Evolutionary conservation across 2,888 invertebrate genomes (phyloP), one percentile per base, ranked within the genome.

Genomic region (Sarcophaga carnaria): DNA sequence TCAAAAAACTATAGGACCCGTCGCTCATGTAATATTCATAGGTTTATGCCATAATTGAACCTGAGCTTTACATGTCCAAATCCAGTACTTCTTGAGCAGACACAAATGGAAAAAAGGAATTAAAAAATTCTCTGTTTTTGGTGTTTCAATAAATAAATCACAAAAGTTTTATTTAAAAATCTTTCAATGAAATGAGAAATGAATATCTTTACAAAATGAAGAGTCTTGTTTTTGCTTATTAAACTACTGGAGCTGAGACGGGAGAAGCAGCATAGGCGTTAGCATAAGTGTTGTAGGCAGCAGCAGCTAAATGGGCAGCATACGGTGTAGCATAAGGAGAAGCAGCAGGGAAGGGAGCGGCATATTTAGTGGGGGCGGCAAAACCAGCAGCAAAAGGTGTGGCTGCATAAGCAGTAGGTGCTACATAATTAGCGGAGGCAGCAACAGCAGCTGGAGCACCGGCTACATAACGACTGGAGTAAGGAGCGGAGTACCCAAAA

Each of bases 381-480:
- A 20, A 62, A n/a, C 10, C 22, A 62, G 62, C 2, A 11, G 62
- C n/a, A n/a, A 59, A 59, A 59, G 59, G 37, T 37, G 37, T 37
- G 10, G 37, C 37, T 2, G 49, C 11, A 3, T 49, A 49, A 49
- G 2, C 75, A 17, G 90, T 6, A 27, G 27, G 27, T 27, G 83
- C 69, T 4, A 88, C 89, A 20, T 88, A 89, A 6, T 85, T 71
- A 67, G 85, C 45, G 5, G 87, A 77, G 10, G 89, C 86, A 12
- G 81, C 79, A 64, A 20, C n/a, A 8, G 6, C 59, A 60, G 77
- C 85, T 75, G 90, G 90, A n/a, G 91, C 79, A 14, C 92, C 92
- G 0, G 92, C 90, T 54, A 91, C 91, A 84, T 92, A 92, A 75
- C 92, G 93, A 85, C 91, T 91, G 71, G 91, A 90, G 71, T 90